phyloP scores from a whole-genome alignment of 2,797 vertebrate species.

The Calcarius lapponicus region DNA sequence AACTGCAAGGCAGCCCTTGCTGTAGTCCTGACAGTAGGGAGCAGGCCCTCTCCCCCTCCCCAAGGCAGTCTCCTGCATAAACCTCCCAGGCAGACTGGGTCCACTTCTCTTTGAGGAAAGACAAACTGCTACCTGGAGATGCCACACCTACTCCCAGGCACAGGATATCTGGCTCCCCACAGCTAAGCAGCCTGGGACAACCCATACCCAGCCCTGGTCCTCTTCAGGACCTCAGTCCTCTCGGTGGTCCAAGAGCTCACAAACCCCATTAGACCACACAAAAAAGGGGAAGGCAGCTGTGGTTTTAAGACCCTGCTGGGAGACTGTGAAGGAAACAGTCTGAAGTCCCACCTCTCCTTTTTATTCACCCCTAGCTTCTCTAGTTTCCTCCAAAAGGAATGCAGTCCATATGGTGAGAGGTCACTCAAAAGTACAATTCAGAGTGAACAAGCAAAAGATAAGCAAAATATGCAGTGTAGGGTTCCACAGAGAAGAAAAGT shows the following conservation, averaged over 20 bases:
- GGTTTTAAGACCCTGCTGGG: neutral
- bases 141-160: neutral
- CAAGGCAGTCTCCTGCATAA: no score
- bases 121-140: rapidly evolving
- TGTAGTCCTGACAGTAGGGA: neutral
- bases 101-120: rapidly evolving
- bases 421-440: neutral
- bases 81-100: neutral
- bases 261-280: neutral
- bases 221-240: neutral
- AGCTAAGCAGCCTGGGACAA: neutral
- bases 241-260: neutral
- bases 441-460: neutral
- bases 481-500: neutral
- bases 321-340: neutral
- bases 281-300: neutral
- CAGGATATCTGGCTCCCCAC: neutral
- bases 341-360: neutral
- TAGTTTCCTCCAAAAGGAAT: neutral
- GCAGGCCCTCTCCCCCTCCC: neutral
- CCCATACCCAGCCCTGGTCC: rapidly evolving
- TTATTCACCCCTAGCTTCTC: neutral
- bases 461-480: neutral
- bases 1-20: neutral
- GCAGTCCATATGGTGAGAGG: neutral